Evolutionary conservation across 2,113 vertebrate genomes (phyloP).

Genomic region (Crotalus tigris): DNA sequence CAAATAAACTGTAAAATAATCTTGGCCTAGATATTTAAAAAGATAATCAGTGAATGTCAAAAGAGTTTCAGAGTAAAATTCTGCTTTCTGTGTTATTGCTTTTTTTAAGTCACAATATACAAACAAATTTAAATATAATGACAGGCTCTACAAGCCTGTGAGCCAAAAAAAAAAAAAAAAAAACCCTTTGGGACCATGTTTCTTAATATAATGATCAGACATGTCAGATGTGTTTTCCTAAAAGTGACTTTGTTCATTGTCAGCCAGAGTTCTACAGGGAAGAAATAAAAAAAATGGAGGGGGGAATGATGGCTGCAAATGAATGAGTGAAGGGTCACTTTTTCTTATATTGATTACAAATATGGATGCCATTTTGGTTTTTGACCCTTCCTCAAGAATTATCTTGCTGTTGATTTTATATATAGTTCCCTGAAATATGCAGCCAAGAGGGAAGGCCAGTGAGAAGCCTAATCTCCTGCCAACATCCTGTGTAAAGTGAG

Average conservation of each 20-base stretch:
- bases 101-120: background rate
- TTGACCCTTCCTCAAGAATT: background rate
- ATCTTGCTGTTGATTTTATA: background rate
- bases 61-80: background rate
- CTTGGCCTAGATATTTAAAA: background rate
- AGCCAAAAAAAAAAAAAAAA: too few relatives aligned
- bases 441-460: background rate
- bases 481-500: background rate
- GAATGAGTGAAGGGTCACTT: background rate
- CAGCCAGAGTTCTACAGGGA: background rate
- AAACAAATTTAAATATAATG: background rate
- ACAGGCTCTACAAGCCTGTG: background rate
- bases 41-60: background rate
- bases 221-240: background rate
- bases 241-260: background rate
- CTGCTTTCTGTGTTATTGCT: background rate
- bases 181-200: background rate
- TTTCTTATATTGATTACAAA: background rate
- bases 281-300: background rate
- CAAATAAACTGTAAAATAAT: background rate
- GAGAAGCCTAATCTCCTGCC: background rate
- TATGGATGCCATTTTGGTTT: background rate
- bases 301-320: background rate
- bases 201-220: background rate
- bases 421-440: background rate